These are phyloP conservation scores for Ormyrus pomaceus DNA, from an alignment of 2,888 invertebrate genomes.

Conservation along the genomic window DNA sequence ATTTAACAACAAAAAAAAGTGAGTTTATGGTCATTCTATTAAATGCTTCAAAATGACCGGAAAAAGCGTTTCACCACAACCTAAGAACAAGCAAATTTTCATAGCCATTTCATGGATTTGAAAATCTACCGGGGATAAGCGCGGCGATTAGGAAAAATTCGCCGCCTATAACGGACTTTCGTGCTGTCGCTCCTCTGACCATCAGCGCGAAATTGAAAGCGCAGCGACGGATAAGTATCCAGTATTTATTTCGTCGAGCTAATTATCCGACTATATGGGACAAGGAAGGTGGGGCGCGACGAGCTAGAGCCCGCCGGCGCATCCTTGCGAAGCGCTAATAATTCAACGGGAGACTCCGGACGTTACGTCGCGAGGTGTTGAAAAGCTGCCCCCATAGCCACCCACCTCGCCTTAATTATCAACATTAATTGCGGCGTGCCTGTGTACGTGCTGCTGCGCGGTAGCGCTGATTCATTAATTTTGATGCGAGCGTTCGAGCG, in stretches of 20 bases:
- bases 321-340: constrained; percentile 7
- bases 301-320: not conserved
- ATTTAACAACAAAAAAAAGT: no score
- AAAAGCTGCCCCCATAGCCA: not conserved
- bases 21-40: no score
- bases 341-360: constrained; percentile 5
- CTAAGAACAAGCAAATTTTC: no score
- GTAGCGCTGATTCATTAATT: constrained; percentile 54
- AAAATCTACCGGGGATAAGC: no score
- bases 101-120: no score
- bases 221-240: not conserved
- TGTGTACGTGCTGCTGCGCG: not conserved
- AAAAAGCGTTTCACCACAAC: no score
- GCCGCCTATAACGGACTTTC: no score
- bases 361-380: not conserved
- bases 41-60: no score
- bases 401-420: constrained; percentile 16
- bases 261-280: constrained; percentile 18
- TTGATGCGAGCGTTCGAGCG: constrained; percentile 32
- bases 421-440: constrained; percentile 24
- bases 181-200: no score
- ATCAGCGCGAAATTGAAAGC: no score
- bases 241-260: constrained; percentile 27
- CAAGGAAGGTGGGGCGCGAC: not conserved
- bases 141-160: no score